Base-by-base conservation (phyloP, 2,888 invertebrate genomes). In the Chymomyza caudatula region DNA sequence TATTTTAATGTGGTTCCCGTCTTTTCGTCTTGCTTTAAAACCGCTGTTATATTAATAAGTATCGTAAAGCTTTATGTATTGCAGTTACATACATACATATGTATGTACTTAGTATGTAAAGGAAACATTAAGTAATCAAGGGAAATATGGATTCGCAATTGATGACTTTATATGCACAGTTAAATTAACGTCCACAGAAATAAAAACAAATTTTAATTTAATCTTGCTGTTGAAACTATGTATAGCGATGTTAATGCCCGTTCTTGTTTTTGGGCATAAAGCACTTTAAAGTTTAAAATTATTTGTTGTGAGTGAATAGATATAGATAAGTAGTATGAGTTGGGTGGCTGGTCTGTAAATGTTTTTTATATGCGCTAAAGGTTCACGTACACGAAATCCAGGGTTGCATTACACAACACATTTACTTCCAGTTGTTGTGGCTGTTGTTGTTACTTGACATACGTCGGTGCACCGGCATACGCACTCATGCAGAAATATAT, bases 371-470 rank as follows among this genome's bases (percentile, higher is more conserved):
- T 87, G 87, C 87, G 88, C 88, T 87, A 88, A 80, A 84, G 86
- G 87, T 82, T 81, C 75, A 81, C 85, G 80, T 81, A 81, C 88
- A 88, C 88, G 88, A 88, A 88, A 88, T 88, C 87, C 88, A 88
- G 88, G 88, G 87, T 88, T 88, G 88, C 88, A 88, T 86, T 83
- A 88, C 87, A 88, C 88, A 88, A 88, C 88, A 88, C 79, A 84
- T 29, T 53, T n/a, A n/a, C 53, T 53, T 23, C 23, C 53, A 53
- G 23, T 53, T 73, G 66, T 59, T 71, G 59, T 63, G 68, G 54
- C 63, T 74, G 63, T 67, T 69, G 62, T 54, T 61, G 60, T 65
- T 67, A 20, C 11, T 71, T 65, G 67, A 77, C 75, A 75, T 73
- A 83, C 85, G 80, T 85, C 11, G 11, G 80, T 83, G 85, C 85